Conservation (phyloP, 2,888 invertebrate genomes). For the Trimorus sp. region DNA sequence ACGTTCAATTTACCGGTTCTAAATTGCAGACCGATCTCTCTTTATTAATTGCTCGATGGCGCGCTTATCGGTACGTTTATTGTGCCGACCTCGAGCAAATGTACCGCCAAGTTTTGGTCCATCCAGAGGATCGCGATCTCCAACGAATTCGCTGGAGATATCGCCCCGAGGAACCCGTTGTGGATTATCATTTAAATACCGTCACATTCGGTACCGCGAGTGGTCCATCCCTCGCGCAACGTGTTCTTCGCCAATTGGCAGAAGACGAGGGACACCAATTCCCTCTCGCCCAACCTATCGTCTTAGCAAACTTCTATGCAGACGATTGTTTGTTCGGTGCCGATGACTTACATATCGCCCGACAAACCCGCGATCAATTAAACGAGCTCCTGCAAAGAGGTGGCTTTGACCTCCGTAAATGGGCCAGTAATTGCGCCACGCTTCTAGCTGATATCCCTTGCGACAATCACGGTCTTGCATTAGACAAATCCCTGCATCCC, state of each 20-base stretch:
- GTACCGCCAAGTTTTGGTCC: slow-evolving; percentile 6
- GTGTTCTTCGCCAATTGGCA: not conserved
- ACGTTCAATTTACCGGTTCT: not conserved
- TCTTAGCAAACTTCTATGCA: not conserved
- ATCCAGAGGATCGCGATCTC: not conserved
- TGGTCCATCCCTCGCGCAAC: not conserved
- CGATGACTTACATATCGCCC: not conserved
- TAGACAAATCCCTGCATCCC: not conserved
- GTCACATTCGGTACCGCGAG: slow-evolving; percentile 1
- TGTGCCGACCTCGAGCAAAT: slow-evolving; percentile 11
- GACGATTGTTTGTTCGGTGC: slow-evolving; percentile 15
- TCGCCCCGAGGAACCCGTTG: not conserved
- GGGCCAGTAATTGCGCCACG: too few relatives aligned
- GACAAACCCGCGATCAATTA: not conserved
- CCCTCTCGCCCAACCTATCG: not conserved
- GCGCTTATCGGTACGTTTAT: not conserved
- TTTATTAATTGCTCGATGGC: not conserved
- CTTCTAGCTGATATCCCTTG: not conserved
- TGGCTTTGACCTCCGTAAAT: too few relatives aligned
- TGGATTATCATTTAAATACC: not conserved
- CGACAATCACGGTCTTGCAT: slow-evolving; percentile 2
- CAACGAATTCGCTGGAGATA: slow-evolving; percentile 7
- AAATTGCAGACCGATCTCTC: slow-evolving; percentile 5
- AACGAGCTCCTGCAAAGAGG: slow-evolving; percentile 1
- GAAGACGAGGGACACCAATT: not conserved